Conservation (phyloP, 1,140 invertebrate species). For the Drosophila sproati region DNA sequence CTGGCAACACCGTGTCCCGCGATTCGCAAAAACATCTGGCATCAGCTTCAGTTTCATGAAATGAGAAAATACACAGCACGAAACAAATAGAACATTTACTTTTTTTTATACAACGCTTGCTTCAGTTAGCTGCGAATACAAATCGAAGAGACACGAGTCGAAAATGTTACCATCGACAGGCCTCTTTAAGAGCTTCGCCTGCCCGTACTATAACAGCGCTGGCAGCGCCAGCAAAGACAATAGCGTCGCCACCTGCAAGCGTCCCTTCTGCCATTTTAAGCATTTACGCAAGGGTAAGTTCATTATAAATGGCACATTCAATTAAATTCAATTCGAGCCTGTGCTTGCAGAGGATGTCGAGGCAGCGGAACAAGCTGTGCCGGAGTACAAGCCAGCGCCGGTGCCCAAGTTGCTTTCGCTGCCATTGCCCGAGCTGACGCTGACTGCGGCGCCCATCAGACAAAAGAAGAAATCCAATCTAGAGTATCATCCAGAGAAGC, state of each 20-base stretch:
- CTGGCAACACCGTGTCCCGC: conserved; percentile 36
- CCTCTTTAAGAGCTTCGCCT: conserved; percentile 92
- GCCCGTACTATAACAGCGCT: conserved; percentile 91
- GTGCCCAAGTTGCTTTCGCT: conserved; percentile 74
- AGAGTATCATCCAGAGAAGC: conserved; percentile 80
- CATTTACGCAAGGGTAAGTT: conserved; percentile 89
- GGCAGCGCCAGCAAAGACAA: conserved; percentile 22
- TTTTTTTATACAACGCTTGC: conserved; percentile 38
- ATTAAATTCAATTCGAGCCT: background rate
- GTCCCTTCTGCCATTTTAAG: conserved; percentile 95
- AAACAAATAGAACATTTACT: conserved; percentile 40
- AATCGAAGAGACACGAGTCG: background rate
- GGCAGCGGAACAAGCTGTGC: conserved; percentile 31
- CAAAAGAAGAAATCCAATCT: conserved; percentile 61
- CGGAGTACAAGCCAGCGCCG: conserved; percentile 64
- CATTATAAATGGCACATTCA: no score
- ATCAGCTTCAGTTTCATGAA: conserved; percentile 42
- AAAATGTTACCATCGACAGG: conserved; percentile 94
- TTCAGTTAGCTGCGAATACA: conserved; percentile 24
- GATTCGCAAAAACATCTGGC: conserved; percentile 36
- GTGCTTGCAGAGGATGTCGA: conserved; percentile 67
- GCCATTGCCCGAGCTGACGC: conserved; percentile 62
- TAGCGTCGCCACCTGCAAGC: conserved; percentile 87
- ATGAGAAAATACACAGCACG: conserved; percentile 48
- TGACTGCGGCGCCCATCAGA: conserved; percentile 29